A percentile compares a stretch with the other conserved stretches of the same genome.
Evolutionary conservation across 1,140 invertebrate genomes (phyloP).

Genomic region (Cepaea nemoralis): DNA sequence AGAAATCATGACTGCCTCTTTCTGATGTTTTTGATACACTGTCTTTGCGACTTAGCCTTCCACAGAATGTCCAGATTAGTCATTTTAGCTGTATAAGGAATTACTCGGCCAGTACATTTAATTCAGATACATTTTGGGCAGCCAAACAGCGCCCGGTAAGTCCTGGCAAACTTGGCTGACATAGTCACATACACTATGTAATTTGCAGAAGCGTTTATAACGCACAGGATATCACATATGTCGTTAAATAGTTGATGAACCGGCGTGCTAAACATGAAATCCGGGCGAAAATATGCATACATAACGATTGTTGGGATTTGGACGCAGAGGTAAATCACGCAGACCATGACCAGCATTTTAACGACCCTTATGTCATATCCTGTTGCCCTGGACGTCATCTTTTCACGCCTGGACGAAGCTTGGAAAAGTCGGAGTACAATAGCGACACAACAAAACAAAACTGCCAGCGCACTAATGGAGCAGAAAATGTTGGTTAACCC

Average conservation of each 20-base stretch:
- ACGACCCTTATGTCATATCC: slow-evolving; percentile 16
- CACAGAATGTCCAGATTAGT: too few relatives aligned
- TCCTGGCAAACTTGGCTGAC: slow-evolving; percentile 9
- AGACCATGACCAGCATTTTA: not conserved
- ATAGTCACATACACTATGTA: slow-evolving; percentile 11
- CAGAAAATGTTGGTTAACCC: slow-evolving; percentile 7
- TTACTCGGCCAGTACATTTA: too few relatives aligned
- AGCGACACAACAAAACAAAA: slow-evolving; percentile 6
- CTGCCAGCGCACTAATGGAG: not conserved
- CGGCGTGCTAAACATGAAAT: not conserved
- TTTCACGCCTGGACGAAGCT: not conserved
- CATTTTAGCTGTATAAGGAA: too few relatives aligned
- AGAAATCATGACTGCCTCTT: too few relatives aligned
- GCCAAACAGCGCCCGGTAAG: not conserved
- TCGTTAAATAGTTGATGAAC: slow-evolving; percentile 7
- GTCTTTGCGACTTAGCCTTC: too few relatives aligned
- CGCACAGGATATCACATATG: not conserved
- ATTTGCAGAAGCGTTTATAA: slow-evolving; percentile 4
- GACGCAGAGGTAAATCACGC: not conserved
- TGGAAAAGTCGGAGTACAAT: not conserved
- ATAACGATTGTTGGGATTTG: slow-evolving; percentile 7
- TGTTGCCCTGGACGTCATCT: not conserved
- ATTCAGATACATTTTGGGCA: too few relatives aligned
- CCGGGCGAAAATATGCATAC: slow-evolving; percentile 4
- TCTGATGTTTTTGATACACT: too few relatives aligned